These are phyloP conservation scores for Zaprionus lineosus DNA, from an alignment of 2,888 invertebrate species.

Conservation along the genomic window DNA sequence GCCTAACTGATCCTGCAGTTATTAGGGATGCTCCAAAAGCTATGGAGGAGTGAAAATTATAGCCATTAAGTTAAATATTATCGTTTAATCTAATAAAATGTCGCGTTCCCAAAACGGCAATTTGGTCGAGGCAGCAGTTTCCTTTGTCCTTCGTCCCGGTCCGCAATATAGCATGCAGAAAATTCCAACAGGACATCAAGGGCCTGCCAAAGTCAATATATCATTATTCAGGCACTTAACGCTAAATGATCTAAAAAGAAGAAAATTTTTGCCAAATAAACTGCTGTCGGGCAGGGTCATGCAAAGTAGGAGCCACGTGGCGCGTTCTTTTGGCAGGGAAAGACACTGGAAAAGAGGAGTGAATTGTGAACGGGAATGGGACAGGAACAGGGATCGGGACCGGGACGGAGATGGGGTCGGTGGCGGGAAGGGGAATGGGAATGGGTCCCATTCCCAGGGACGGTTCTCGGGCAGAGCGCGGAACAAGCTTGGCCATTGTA, in stretches of 20 bases:
- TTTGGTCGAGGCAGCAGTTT: constrained; percentile 20
- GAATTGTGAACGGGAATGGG: neutral
- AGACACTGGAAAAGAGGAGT: neutral
- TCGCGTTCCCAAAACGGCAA: constrained; percentile 23
- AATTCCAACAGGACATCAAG: constrained; percentile 8
- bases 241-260: constrained; percentile 54
- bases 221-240: constrained; percentile 61
- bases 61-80: constrained; percentile 22
- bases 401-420: no score
- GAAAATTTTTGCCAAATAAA: constrained; percentile 40
- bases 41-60: neutral
- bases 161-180: constrained; percentile 10
- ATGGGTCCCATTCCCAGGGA: no score
- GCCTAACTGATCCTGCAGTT: constrained; percentile 3
- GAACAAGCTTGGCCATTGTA: constrained; percentile 53
- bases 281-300: constrained; percentile 4
- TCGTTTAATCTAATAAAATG: constrained; percentile 42
- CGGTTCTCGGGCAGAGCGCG: no score
- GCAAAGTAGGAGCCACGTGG: constrained; percentile 14
- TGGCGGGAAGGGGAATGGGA: neutral
- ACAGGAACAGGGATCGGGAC: neutral
- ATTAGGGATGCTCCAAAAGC: neutral
- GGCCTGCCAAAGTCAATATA: constrained; percentile 58
- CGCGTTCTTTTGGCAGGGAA: neutral
- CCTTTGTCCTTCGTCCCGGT: no score